A percentile compares a stretch with the other conserved stretches of the same genome.
Conservation (phyloP, 2,797 vertebrate genomes). For the Sorex maritimensis region DNA sequence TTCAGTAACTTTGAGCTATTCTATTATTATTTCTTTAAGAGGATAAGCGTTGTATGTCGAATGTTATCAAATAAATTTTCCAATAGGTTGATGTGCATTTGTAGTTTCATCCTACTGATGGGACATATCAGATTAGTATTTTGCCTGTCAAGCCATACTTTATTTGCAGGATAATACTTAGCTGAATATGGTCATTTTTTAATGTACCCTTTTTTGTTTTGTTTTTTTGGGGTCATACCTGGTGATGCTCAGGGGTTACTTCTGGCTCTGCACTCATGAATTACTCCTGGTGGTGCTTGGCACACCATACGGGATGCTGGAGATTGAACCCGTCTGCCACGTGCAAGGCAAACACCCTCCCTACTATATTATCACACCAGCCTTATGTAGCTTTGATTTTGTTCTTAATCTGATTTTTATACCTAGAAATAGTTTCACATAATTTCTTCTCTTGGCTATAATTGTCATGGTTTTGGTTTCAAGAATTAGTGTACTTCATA, state of each 20-base stretch:
- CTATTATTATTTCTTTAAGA: neutral
- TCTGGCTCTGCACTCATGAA: too few relatives aligned
- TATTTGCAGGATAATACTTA: slow-evolving; percentile 10
- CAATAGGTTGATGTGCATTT: neutral
- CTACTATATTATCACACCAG: too few relatives aligned
- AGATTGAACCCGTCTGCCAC: too few relatives aligned
- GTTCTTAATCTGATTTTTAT: neutral
- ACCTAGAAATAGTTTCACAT: neutral
- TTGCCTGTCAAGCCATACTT: slow-evolving; percentile 27
- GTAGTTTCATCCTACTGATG: neutral
- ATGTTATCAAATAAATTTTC: neutral
- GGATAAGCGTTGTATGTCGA: neutral
- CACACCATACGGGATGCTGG: too few relatives aligned
- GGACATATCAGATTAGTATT: neutral
- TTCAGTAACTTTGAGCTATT: slow-evolving; percentile 5
- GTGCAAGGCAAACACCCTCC: too few relatives aligned
- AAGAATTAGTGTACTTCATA: neutral
- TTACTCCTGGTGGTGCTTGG: too few relatives aligned
- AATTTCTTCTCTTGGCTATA: neutral
- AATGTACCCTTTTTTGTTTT: neutral
- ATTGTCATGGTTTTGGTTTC: neutral
- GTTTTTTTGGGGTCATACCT: too few relatives aligned
- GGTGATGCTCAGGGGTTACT: too few relatives aligned
- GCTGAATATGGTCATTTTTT: neutral
- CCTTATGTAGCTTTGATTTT: neutral